Evolutionary conservation across 35 echinoderm and acorn worm species (phyloP).

Genomic region (Ophioderma brevispina): DNA sequence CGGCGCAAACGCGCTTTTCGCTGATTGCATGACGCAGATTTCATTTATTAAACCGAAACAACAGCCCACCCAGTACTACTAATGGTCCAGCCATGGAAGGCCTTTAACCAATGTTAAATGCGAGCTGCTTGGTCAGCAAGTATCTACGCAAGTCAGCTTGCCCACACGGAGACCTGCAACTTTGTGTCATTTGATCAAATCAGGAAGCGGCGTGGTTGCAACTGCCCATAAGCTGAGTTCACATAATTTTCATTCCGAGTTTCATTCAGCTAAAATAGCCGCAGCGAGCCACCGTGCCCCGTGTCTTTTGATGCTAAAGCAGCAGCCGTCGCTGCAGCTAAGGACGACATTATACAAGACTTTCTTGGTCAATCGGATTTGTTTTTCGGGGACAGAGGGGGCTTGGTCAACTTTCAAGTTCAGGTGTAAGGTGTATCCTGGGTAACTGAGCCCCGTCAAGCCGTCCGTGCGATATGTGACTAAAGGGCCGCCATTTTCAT

Average conservation of each 20-base stretch:
- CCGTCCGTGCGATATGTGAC: conserved; percentile 31
- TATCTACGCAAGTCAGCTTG: conserved; percentile 9
- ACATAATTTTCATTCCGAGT: conserved; percentile 10
- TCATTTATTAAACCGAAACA: conserved; percentile 11
- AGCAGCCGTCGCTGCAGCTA: neutral
- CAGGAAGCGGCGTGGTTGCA: conserved; percentile 10
- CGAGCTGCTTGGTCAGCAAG: neutral
- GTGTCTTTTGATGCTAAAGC: neutral
- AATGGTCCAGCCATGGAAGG: conserved; percentile 2
- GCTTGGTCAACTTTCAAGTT: conserved; percentile 45
- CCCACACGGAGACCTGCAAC: conserved; percentile 7
- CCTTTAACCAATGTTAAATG: neutral
- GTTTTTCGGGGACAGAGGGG: neutral
- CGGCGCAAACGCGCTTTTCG: neutral
- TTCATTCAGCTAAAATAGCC: conserved; percentile 6
- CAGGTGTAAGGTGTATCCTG: conserved; percentile 76
- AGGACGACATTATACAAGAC: neutral
- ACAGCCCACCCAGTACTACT: neutral
- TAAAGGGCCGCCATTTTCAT: conserved; percentile 93
- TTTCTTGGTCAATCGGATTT: neutral
- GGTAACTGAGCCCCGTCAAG: conserved; percentile 47
- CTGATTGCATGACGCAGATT: conserved; percentile 4
- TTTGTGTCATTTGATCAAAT: conserved; percentile 14
- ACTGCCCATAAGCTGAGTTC: conserved; percentile 8
- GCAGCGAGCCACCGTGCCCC: neutral